A percentile compares a stretch with the other conserved stretches of the same genome.
These are phyloP conservation scores for Hycleus cichorii DNA, from an alignment of 1,140 invertebrate genomes.

Conservation along the genomic window DNA sequence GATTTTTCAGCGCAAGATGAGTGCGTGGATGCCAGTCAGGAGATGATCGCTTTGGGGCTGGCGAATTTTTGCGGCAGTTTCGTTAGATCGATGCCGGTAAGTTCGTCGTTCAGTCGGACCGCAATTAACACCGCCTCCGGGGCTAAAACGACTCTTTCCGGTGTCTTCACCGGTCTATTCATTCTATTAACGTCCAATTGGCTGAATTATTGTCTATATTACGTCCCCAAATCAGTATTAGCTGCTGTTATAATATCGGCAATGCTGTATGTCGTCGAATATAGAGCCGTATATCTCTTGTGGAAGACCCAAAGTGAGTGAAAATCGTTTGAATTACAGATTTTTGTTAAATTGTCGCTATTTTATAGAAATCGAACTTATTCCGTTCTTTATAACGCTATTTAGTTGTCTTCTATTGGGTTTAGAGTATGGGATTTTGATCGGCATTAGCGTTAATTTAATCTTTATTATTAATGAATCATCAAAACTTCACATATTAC, in stretches of 20 bases:
- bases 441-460: slow-evolving; percentile 57
- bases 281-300: slow-evolving; percentile 62
- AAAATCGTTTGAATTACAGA: neutral
- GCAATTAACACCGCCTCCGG: slow-evolving; percentile 86
- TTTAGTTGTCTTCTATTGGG: slow-evolving; percentile 51
- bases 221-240: slow-evolving; percentile 68
- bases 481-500: slow-evolving; percentile 47
- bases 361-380: slow-evolving; percentile 49
- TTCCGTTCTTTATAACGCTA: slow-evolving; percentile 54
- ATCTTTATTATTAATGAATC: slow-evolving; percentile 56
- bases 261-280: slow-evolving; percentile 71
- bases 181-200: slow-evolving; percentile 61
- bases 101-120: slow-evolving; percentile 78
- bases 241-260: slow-evolving; percentile 69
- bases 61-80: slow-evolving; percentile 80
- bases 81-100: slow-evolving; percentile 75
- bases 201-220: slow-evolving; percentile 61
- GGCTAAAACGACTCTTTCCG: slow-evolving; percentile 76
- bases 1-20: slow-evolving; percentile 59
- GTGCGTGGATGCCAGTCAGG: slow-evolving; percentile 71
- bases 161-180: slow-evolving; percentile 63
- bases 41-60: slow-evolving; percentile 76
- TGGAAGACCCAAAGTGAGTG: slow-evolving; percentile 71
- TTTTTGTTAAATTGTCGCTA: slow-evolving; percentile 1
- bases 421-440: slow-evolving; percentile 63